Conservation (phyloP, 35 echinoderm and acorn worm genomes). For the Anneissia japonica region DNA sequence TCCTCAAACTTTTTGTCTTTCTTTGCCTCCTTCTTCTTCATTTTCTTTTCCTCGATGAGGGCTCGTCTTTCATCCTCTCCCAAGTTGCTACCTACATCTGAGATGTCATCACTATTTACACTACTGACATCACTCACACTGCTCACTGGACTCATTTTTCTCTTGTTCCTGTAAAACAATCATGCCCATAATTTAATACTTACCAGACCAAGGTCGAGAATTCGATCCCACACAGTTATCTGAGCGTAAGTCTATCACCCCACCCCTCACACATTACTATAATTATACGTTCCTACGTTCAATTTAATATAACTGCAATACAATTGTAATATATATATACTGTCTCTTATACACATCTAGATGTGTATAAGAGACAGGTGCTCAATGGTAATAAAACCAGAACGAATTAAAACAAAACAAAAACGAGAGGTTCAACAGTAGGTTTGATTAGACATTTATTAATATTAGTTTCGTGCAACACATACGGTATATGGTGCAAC, state of each 20-base stretch:
- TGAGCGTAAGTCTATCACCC: not conserved
- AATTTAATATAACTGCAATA: not conserved
- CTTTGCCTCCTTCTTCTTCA: constrained; percentile 38
- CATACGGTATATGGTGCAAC: too few relatives aligned
- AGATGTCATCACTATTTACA: constrained; percentile 55
- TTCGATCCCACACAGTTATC: not conserved
- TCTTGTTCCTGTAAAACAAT: not conserved
- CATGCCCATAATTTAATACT: not conserved
- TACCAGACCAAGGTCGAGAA: not conserved
- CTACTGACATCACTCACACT: constrained; percentile 33
- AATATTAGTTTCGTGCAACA: too few relatives aligned
- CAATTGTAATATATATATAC: not conserved
- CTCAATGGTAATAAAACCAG: too few relatives aligned
- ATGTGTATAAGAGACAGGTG: too few relatives aligned
- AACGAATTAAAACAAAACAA: too few relatives aligned
- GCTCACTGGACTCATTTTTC: constrained; percentile 35
- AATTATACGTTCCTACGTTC: not conserved
- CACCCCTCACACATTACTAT: not conserved
- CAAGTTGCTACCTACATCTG: constrained; percentile 39
- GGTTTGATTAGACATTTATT: too few relatives aligned
- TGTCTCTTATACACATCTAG: too few relatives aligned
- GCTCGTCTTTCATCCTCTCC: constrained; percentile 24
- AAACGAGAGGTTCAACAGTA: too few relatives aligned
- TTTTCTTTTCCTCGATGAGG: constrained; percentile 48
- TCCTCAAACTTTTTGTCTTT: constrained; percentile 38